Evolutionary conservation across 2,113 vertebrate species (phyloP).

Genomic region (Pionites leucogaster): DNA sequence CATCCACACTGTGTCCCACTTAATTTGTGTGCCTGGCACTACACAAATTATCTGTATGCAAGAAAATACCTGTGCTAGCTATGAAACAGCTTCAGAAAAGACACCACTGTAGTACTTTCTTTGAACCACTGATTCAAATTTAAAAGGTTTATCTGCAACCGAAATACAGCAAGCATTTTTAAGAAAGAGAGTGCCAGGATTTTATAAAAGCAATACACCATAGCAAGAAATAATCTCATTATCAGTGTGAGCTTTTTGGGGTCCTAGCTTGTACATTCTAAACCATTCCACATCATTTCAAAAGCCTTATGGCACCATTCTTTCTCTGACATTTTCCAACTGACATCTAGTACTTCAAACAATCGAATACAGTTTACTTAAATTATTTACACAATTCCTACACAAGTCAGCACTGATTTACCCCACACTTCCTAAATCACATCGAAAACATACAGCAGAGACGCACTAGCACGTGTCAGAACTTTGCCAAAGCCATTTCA

Average conservation of each 20-base stretch:
- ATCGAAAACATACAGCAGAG: not conserved
- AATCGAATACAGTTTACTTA: not conserved
- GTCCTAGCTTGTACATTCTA: not conserved
- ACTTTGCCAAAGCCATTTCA: not conserved
- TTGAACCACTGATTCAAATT: not conserved
- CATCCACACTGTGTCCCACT: not conserved
- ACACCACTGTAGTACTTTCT: not conserved
- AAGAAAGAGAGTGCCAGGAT: not conserved
- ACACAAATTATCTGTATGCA: not conserved
- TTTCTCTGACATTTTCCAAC: too few relatives aligned
- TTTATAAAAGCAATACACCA: not conserved
- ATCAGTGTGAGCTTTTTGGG: not conserved
- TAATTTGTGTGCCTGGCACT: not conserved
- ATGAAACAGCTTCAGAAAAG: not conserved
- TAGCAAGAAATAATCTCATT: not conserved
- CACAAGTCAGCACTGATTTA: not conserved
- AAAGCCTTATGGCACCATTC: not conserved
- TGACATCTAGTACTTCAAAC: too few relatives aligned
- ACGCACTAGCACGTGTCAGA: rapidly evolving
- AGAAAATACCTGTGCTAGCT: not conserved
- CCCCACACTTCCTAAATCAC: not conserved
- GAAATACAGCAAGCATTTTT: not conserved
- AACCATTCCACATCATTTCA: not conserved
- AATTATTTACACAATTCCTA: not conserved
- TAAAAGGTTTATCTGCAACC: not conserved